Conservation (phyloP, 1,140 invertebrate genomes). For the Sycophaga agraensis region DNA sequence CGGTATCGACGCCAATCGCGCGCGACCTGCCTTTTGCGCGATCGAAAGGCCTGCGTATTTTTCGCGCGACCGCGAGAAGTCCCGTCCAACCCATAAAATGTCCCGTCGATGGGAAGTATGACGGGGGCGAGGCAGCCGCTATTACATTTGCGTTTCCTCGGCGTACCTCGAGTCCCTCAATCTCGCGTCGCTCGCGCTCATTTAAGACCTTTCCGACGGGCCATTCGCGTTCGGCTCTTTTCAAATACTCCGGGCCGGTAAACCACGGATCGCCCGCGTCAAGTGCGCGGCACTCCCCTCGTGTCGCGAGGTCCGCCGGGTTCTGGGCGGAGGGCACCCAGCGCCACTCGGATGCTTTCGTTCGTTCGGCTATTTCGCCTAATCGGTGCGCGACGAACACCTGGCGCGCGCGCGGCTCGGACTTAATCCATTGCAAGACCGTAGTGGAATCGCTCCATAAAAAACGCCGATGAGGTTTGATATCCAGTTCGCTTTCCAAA, state of each 20-base stretch:
- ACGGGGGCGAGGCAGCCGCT: no score
- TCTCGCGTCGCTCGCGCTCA: no score
- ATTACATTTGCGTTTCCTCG: background rate
- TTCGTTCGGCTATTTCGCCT: conserved; percentile 36
- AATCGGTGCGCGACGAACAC: conserved; percentile 44
- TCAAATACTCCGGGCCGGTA: background rate
- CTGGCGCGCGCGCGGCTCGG: background rate
- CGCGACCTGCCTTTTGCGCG: no score
- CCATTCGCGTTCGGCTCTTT: background rate
- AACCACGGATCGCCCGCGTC: background rate
- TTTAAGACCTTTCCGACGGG: background rate
- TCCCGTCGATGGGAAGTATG: background rate
- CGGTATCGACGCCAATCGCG: no score
- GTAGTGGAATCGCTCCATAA: conserved; percentile 26
- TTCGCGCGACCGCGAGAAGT: background rate
- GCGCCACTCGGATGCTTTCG: conserved; percentile 41
- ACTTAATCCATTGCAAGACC: background rate
- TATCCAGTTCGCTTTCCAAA: background rate
- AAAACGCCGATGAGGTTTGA: background rate
- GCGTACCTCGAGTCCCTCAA: no score
- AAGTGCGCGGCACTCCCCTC: background rate
- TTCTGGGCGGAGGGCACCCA: conserved; percentile 49
- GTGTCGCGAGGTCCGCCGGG: conserved; percentile 44
- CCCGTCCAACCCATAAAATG: background rate
- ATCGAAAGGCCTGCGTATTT: background rate